Base-by-base conservation (phyloP, 2,888 invertebrate genomes). In the Conistra vaccinii region DNA sequence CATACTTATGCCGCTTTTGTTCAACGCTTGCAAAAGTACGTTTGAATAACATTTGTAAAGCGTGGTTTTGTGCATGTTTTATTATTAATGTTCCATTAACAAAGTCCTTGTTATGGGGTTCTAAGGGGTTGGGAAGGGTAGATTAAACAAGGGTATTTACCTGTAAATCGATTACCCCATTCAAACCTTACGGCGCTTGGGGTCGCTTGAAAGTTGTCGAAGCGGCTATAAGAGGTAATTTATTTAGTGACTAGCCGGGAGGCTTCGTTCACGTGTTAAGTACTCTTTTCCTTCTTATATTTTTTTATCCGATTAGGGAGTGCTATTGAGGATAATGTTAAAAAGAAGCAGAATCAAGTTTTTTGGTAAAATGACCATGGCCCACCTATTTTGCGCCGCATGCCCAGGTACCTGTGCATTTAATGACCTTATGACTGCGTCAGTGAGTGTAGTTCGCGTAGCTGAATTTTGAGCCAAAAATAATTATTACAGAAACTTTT, bases 141-240 rank as follows among this genome's bases (percentile, higher is more conserved):
- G 62, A 72, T 61, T 61, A 55, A 9, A 53, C 32, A 32, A 6
- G 53, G 45, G 45, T 71, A 32, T 78, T 72, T 72, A 79, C 80
- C 63, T 78, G 53, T 66, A 61, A 72, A 78, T 78, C 65, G 45
- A 61, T 78, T 79, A 80, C n/a, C 53, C 61, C 17, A 32, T 72
- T 65, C 60, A 60, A n/a, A 51, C 39, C 10, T 6, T 14, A 65
- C 60, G 71, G 77, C 17, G 53, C n/a, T 61, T n/a, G n/a, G 61
- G 48, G 29, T 61, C 57, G 51, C 70, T 48, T 79, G n/a, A 53
- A 77, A 65, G 12, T 60, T 72, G 45, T 60, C 10, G 80, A 65
- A 58, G 60, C 65, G n/a, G 45, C 26, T 29, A 10, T 57, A 48
- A 39, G 60, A 17, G 23, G n/a, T 66, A 65, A 80, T 71, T 70